Evolutionary conservation across 1,140 invertebrate species (phyloP), one percentile per base, ranked within the genome.

Genomic region (Pseudomyrmex pallidus): DNA sequence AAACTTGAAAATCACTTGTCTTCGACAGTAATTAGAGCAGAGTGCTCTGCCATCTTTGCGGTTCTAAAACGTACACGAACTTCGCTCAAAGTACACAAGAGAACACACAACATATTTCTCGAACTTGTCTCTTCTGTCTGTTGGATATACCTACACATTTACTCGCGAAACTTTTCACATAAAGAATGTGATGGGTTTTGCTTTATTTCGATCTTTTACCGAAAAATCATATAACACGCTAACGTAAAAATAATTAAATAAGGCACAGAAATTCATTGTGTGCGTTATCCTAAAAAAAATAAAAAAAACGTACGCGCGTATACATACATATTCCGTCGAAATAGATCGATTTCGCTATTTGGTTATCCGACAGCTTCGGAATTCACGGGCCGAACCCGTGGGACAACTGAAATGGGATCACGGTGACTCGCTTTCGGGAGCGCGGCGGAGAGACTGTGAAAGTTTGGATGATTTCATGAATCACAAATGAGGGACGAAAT

Each of bases 401-500:
- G 85, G 86, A 89, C 85, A 86, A 78, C 62, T 80, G 73, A 85
- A 90, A 90, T 85, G 87, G 89, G 90, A 89, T 88, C 89, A 87
- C 87, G 84, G 85, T 89, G 85, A 74, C 82, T 90, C 77, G 83
- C 89, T 87, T 90, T 88, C 87, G 59, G 44, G 68, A 52, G 13
- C 13, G 25, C n/a, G 44, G 50, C 7, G 54, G 52, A 61, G 73
- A 61, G 74, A 50, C 35, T 48, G 78, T 61, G 85, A 89, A 89
- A 89, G 88, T 89, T 89, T 56, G 67, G 67, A 77, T 72, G 87
- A 89, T 90, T 91, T 89, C 89, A 91, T 91, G 89, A 91, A 90
- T 91, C 84, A 80, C 86, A 90, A 90, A 91, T 91, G 89, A 91
- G 86, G 63, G 73, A 76, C 84, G 90, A 90, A 89, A 90, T 90